Evolutionary conservation across 2,888 invertebrate genomes (phyloP).

Genomic region (Drosophila robusta): DNA sequence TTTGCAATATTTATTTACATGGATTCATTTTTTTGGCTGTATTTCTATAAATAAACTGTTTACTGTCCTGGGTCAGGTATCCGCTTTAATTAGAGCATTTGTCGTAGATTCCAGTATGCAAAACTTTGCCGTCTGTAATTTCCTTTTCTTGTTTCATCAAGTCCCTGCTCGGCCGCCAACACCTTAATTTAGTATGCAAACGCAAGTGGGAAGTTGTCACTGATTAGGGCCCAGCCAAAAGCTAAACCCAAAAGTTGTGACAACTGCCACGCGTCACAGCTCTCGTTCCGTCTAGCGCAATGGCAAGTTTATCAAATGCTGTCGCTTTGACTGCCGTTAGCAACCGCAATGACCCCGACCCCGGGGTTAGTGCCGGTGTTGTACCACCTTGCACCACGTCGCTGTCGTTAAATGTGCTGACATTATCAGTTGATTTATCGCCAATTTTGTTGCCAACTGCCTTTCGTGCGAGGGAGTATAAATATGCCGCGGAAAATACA

Average conservation of each 20-base stretch:
- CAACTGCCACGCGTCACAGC: slow-evolving; percentile 31
- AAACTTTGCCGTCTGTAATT: slow-evolving; percentile 40
- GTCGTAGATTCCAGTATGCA: not conserved
- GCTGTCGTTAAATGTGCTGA: slow-evolving; percentile 70
- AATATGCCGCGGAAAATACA: slow-evolving; percentile 51
- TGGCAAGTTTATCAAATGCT: slow-evolving; percentile 37
- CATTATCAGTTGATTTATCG: slow-evolving; percentile 81
- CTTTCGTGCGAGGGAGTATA: slow-evolving; percentile 47
- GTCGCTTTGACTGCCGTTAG: slow-evolving; percentile 11
- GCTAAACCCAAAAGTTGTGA: slow-evolving; percentile 41
- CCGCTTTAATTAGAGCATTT: slow-evolving; percentile 1
- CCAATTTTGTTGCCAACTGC: slow-evolving; percentile 67
- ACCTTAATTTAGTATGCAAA: slow-evolving; percentile 50
- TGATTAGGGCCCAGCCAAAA: slow-evolving; percentile 35
- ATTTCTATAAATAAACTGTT: slow-evolving; percentile 42
- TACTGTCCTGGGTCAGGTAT: slow-evolving; percentile 14
- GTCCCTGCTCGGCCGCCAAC: not conserved
- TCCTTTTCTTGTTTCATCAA: slow-evolving; percentile 32
- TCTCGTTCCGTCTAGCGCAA: not conserved
- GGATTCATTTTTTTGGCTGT: slow-evolving; percentile 7
- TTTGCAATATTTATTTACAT: slow-evolving; percentile 12
- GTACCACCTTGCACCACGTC: slow-evolving; percentile 16
- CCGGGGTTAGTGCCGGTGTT: not conserved
- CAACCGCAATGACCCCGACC: slow-evolving; percentile 27
- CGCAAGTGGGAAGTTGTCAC: slow-evolving; percentile 36